Evolutionary conservation across 2,888 invertebrate species (phyloP).

Genomic region (Conchocele bisecta): DNA sequence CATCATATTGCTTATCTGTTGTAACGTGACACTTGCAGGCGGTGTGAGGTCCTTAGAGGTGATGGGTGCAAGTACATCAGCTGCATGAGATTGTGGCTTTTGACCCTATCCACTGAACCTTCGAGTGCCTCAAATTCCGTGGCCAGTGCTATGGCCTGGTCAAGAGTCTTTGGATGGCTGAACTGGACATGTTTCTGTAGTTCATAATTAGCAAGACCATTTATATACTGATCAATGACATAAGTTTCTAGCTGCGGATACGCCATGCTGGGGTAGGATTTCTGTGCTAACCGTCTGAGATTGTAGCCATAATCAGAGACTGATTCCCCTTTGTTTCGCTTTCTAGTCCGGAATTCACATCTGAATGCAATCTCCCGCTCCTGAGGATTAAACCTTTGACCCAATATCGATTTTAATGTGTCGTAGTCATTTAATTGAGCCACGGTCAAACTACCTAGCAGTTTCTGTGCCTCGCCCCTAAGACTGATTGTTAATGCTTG

Average conservation of each 20-base stretch:
- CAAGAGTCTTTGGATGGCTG: constrained; percentile 7
- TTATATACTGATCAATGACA: constrained; percentile 25
- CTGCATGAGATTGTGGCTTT: too few species aligned
- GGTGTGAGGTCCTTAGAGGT: too few species aligned
- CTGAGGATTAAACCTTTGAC: constrained; percentile 20
- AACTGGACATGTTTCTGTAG: constrained; percentile 23
- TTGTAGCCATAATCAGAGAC: constrained; percentile 25
- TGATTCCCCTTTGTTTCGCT: constrained; percentile 6
- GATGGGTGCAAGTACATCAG: too few species aligned
- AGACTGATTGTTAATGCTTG: background rate
- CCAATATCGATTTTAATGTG: background rate
- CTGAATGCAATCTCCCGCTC: constrained; percentile 23
- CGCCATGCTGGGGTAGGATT: constrained; percentile 18
- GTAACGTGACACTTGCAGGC: background rate
- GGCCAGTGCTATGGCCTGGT: constrained; percentile 4
- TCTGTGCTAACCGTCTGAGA: constrained; percentile 7
- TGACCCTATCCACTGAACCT: background rate
- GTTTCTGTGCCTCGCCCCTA: background rate
- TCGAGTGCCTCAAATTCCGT: constrained; percentile 3
- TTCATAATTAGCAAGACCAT: constrained; percentile 20
- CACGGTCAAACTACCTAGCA: background rate
- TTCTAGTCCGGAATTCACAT: constrained; percentile 20
- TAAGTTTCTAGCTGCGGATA: background rate
- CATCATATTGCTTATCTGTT: background rate
- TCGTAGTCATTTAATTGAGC: background rate